Base-by-base conservation (phyloP, 2,113 vertebrate species). In the Panthera leo region DNA sequence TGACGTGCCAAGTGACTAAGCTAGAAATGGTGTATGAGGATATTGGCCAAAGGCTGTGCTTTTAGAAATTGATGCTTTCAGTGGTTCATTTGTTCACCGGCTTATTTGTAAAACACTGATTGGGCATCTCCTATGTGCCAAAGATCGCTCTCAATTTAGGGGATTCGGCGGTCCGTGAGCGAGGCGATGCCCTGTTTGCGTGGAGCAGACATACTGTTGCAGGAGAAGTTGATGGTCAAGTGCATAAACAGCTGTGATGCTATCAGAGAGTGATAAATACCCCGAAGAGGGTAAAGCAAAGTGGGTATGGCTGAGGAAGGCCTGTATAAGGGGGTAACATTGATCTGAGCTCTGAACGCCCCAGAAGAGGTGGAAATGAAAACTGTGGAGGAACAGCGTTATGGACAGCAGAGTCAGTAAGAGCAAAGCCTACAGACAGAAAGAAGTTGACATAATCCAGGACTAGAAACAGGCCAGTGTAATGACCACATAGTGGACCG, bases 201-300 rank as follows among this genome's bases (percentile, higher is more conserved):
- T 5, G 23, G 36, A 45, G n/a, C 70, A 48, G 34, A 14, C 10
- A 2, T 36, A 3, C 21, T 4, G 1, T 1, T 23, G 18, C 3
- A 48, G 31, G 19, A 51, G 68, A 27, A 23, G 65, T 4, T 4
- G 10, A 8, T 31, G 27, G 36, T n/a, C 19, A 13, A 3, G 19
- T 10, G 31, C 7, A 3, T 2, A 10, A 19, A 45, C 5, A 5
- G 0, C 0, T 5, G 3, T 23, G 76, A 5, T 13, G 7, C 3
- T 10, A 13, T 79, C 31, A 25, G 75, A 79, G 14, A 36, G 36
- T 0, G 19, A 12, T n/a, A n/a, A 48, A 36, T 18, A 5, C 1
- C 2, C 2, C 2, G 34, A 55, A 15, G 45, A 42, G 13, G 45
- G 5, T 29, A 29, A 29, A 4, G n/a, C 19, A 1, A 51, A 45